Evolutionary conservation across 2,113 vertebrate genomes (phyloP), one percentile per base, ranked within the genome.

Genomic region (Elgaria multicarinata): DNA sequence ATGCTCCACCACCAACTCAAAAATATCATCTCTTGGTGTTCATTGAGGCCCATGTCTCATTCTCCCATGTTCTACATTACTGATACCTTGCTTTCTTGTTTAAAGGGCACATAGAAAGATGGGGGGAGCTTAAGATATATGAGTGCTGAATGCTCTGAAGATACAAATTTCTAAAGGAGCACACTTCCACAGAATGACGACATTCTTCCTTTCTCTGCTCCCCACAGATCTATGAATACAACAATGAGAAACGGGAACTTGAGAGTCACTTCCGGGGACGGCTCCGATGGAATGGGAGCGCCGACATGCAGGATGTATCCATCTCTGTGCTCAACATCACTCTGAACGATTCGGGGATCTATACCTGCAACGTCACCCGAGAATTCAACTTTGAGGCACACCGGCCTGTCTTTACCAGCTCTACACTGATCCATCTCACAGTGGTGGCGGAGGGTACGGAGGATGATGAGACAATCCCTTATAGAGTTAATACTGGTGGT

Each of bases 221-320:
- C 5, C 44, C 86, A 3, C 93, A 99, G 99, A 99, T 99, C 95
- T 98, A 96, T 0, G 95, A 96, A 95, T 97, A 97, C 83, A 95
- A 94, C 66, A 96, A 97, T 0, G 81, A 93, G 0, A 93, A 94
- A n/a, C 91, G 80, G 7, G 96, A 97, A 53, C 69, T 96, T 0
- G 95, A 97, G 0, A 97, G 97, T 83, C 97, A 96, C 4, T 98
- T 98, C 96, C 97, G 97, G 0, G 98, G 97, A 0, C 98, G 99
- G 26, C 94, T 99, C 22, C 88, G 86, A 80, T 99, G 99, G 99
- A 98, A 96, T 0, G 99, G 99, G 3, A 99, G 98, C 94, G 98
- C 98, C 82, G 99, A 99, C 93, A 95, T 99, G 89, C 99, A 99
- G 93, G 99, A 99, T 0, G 94, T 99, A 24, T 99, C 99, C 94